phyloP scores from a whole-genome alignment of 2,797 vertebrate species.

The Lithobates sylvaticus region DNA sequence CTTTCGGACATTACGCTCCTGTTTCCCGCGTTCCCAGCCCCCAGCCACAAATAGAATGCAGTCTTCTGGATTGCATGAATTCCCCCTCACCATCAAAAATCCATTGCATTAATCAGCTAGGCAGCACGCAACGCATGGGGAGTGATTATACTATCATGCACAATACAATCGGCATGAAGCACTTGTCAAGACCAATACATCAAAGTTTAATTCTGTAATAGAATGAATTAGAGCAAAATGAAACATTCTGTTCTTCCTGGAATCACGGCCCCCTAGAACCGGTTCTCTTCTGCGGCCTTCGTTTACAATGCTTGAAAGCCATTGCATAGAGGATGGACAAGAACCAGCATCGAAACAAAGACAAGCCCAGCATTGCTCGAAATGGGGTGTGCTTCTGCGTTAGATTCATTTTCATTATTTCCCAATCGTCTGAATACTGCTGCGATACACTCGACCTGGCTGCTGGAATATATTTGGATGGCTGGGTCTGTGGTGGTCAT shows the following conservation, averaged over 20 bases:
- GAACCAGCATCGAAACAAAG: background rate
- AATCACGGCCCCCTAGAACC: slow-evolving; percentile 66
- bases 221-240: slow-evolving; percentile 80
- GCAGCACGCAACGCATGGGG: slow-evolving; percentile 78
- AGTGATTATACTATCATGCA: slow-evolving; percentile 83
- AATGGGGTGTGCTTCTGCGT: background rate
- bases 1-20: background rate
- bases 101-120: slow-evolving; percentile 77
- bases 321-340: slow-evolving; percentile 57
- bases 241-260: slow-evolving; percentile 74
- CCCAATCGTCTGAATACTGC: background rate
- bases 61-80: slow-evolving; percentile 65
- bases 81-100: slow-evolving; percentile 70
- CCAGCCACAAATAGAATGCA: slow-evolving; percentile 55
- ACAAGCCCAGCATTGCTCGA: background rate
- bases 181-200: slow-evolving; percentile 83
- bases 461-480: background rate
- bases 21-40: slow-evolving; percentile 9
- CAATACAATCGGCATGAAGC: slow-evolving; percentile 78
- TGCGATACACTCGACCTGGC: background rate
- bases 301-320: slow-evolving; percentile 61
- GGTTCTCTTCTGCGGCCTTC: slow-evolving; percentile 61
- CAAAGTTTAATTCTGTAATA: slow-evolving; percentile 82
- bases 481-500: background rate
- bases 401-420: background rate